These are phyloP conservation scores for Rotaria sp. DNA, from an alignment of 2,888 invertebrate species.

Conservation along the genomic window DNA sequence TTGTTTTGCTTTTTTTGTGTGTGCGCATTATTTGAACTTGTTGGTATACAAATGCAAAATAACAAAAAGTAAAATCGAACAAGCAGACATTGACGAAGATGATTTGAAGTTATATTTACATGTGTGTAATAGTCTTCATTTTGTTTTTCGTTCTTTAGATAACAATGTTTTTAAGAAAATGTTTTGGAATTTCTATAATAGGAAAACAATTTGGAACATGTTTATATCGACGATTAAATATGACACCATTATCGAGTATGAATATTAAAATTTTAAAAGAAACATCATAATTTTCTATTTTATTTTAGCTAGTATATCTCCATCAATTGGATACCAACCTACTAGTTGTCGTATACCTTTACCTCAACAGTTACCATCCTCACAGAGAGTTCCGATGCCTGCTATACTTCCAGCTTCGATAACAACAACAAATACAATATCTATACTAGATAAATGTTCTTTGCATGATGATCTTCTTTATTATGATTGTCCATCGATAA, in stretches of 20 bases:
- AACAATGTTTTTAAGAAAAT: neutral
- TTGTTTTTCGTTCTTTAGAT: constrained; percentile 10
- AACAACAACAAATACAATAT: neutral
- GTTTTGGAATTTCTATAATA: neutral
- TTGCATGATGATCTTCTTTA: neutral
- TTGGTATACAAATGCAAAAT: neutral
- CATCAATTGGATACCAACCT: neutral
- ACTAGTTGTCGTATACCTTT: neutral
- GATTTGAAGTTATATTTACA: neutral
- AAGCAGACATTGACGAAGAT: neutral
- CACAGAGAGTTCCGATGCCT: neutral
- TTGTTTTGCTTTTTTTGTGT: neutral
- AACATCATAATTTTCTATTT: neutral
- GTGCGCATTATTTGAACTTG: neutral
- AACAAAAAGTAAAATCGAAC: neutral
- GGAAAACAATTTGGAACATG: neutral
- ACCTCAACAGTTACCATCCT: neutral
- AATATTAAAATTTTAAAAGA: neutral
- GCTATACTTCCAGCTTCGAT: neutral
- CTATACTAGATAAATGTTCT: neutral
- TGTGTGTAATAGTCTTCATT: neutral
- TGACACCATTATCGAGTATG: neutral
- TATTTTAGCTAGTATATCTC: neutral
- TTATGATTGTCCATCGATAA: neutral
- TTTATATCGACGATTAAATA: neutral